Base-by-base conservation (phyloP, 2,888 invertebrate genomes). In the Tridacna crocea region DNA sequence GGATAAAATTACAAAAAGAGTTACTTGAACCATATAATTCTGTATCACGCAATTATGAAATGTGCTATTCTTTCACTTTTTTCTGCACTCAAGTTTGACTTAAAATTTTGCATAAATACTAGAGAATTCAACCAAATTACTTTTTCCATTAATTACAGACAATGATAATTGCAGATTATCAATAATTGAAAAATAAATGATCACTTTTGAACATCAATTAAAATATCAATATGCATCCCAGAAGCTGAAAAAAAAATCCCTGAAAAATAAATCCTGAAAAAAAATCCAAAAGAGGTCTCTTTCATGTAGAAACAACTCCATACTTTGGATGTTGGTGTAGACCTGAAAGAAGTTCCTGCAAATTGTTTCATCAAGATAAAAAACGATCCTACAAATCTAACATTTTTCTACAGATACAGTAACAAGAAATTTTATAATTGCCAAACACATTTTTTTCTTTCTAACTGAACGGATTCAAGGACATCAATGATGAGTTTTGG, bases 311-410 rank as follows among this genome's bases (percentile, higher is more conserved):
- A 36, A 4, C 8, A 8, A 36, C 8, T 36, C 36, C 36, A 36
- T 36, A 36, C 17, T 55, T 19, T 55, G n/a, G 55, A 19, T 55
- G 55, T 19, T 19, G 19, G 19, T 19, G 79, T 81, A 80, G 65
- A 73, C 77, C 87, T 89, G 90, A 82, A 90, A 89, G 77, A 87
- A 83, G 87, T 87, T 68, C 78, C 88, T 84, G 80, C 75, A 85
- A 84, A 55, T 11, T 10, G 19, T 6, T 55, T 36, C 36, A 36
- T 36, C 36, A 36, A 4, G 36, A 36, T 36, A 36, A 36, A n/a
- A 36, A 36, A 36, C 36, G 8, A 36, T 36, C 36, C 8, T 36
- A 2, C 36, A 36, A 36, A 8, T 36, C 8, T 36, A 36, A 8
- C 36, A 36, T 36, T 36, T 2, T 4, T 36, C 36, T 4, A 36